Evolutionary conservation across 2,113 vertebrate genomes (phyloP).

Genomic region (Upupa epops): DNA sequence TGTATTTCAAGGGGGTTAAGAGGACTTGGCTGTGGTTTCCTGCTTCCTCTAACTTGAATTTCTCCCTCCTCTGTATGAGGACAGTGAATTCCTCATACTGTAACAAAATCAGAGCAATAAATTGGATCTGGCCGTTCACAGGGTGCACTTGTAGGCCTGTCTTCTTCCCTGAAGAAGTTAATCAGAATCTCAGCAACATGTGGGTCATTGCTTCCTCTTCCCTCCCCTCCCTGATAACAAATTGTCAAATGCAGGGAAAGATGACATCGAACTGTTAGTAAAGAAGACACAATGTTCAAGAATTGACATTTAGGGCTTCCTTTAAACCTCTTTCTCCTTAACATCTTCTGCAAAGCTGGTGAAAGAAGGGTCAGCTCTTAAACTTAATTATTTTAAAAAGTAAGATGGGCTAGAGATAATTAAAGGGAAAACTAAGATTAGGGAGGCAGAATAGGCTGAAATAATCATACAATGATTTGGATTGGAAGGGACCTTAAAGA

Average conservation of each 20-base stretch:
- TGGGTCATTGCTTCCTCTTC: not conserved
- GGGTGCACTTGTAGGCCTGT: not conserved
- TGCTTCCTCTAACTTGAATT: not conserved
- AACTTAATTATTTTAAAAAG: not conserved
- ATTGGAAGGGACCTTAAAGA: no score
- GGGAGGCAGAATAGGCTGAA: not conserved
- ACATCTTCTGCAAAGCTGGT: fast-evolving
- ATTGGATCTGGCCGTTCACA: not conserved
- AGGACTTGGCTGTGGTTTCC: not conserved
- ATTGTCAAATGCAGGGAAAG: not conserved
- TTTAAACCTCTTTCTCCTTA: not conserved
- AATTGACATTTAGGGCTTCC: not conserved
- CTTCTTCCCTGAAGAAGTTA: not conserved
- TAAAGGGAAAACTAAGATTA: not conserved
- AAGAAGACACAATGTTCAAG: not conserved
- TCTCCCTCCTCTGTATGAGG: not conserved
- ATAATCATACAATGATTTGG: no score
- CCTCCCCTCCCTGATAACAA: not conserved
- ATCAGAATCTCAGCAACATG: not conserved
- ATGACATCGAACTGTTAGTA: not conserved
- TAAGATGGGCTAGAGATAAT: not conserved
- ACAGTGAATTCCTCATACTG: not conserved
- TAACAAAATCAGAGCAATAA: not conserved
- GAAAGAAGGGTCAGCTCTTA: not conserved
- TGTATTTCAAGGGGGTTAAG: not conserved